Base-by-base conservation (phyloP, 2,888 invertebrate genomes). In the Mesorhabditis belari region DNA sequence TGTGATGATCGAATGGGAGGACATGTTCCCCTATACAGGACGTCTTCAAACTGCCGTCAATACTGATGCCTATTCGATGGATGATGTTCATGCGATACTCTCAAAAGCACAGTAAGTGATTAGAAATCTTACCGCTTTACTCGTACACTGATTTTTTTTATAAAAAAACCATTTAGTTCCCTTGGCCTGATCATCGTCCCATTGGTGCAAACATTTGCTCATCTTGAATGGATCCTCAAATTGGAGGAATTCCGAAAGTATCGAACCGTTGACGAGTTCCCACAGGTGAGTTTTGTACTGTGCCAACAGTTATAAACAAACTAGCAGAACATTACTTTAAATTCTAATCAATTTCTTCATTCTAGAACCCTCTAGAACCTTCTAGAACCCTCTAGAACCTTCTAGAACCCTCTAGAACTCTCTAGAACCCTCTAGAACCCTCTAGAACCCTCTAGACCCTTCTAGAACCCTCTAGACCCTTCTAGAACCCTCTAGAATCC, bases 161-260 rank as follows among this genome's bases (percentile, higher is more conserved):
- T 25, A 49, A 17, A n/a, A 24, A 49, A 35, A 29, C 35, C 4
- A 12, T 58, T 89, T 0, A 81, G 81, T 27, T 77, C 50, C 4
- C 58, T 72, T 6, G 84, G 23, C 84, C 84, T 91, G 1, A 86
- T 86, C 65, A 87, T 89, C 0, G 89, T 91, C 71, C 91, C 91
- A 0, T 82, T 91, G 57, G 83, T 91, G n/a, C 91, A 90, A 83
- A 89, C 90, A 0, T 90, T 90, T 81, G 91, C 90, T 0, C 91
- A 91, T 80, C 83, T 91, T 83, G 90, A 91, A 81, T 89, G 88
- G 83, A 85, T 88, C 0, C 83, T 91, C 55, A 91, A 91, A 78
- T 83, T 88, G 25, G 81, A 86, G 28, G 84, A 87, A 60, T 89
- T 87, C 77, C 83, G 85, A 60, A 85, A 87, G 60, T 83, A 89